Percentiles rank a stretch among this genome's conserved stretches.
These are phyloP conservation scores for Theristicus caerulescens DNA, from an alignment of 2,113 vertebrate species.

Conservation along the genomic window DNA sequence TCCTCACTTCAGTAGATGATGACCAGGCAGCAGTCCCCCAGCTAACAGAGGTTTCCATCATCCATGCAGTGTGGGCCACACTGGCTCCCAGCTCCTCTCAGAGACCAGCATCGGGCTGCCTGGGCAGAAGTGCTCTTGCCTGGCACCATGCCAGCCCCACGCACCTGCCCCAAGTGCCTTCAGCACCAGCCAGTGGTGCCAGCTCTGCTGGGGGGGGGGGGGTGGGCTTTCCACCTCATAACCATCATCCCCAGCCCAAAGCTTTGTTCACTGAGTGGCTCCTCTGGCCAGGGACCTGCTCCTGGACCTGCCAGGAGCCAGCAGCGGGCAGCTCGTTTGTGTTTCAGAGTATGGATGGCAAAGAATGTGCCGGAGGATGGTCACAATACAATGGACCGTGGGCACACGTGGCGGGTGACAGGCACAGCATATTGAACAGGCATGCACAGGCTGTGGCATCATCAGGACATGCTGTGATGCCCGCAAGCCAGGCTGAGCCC, in stretches of 20 bases:
- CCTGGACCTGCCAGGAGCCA: not conserved
- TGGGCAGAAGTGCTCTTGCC: not conserved
- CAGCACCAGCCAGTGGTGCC: not conserved
- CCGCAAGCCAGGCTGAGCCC: not conserved
- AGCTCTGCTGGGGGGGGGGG: accelerated
- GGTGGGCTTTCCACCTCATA: not conserved
- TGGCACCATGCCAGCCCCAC: not conserved
- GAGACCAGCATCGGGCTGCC: not conserved
- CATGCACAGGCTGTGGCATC: accelerated
- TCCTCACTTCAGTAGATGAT: not conserved
- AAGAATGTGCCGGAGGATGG: not conserved
- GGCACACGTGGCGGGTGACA: not conserved
- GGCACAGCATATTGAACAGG: not conserved
- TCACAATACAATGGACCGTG: not conserved
- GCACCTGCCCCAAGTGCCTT: not conserved
- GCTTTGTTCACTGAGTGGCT: not conserved
- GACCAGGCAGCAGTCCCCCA: not conserved
- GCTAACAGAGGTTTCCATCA: not conserved
- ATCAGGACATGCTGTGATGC: not conserved
- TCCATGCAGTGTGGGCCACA: accelerated
- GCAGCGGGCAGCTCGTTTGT: not conserved
- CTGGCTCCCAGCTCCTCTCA: not conserved
- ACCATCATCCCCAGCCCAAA: not conserved
- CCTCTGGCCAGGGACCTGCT: not conserved
- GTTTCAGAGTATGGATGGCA: not conserved